These are phyloP conservation scores for Aphelinus atriplicis DNA, from an alignment of 1,140 invertebrate genomes.

Conservation along the genomic window DNA sequence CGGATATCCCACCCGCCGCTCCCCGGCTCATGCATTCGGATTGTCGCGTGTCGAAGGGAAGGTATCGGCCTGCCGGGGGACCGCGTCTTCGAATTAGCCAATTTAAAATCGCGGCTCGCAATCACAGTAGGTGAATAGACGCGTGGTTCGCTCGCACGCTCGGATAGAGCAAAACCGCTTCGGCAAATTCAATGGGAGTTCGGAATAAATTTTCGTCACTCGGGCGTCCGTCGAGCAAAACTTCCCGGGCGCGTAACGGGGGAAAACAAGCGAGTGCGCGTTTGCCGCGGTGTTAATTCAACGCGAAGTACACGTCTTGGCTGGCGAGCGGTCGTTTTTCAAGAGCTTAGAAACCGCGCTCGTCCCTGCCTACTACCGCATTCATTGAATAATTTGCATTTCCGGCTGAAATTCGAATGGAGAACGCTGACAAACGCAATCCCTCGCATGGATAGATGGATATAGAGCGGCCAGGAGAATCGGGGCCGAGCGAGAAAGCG, in stretches of 20 bases:
- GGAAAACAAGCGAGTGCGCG: background rate
- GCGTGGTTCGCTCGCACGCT: no score
- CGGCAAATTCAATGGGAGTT: no score
- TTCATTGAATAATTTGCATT: conserved; percentile 44
- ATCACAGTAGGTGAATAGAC: no score
- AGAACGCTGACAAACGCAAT: background rate
- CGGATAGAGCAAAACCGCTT: no score
- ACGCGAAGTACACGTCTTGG: conserved; percentile 16
- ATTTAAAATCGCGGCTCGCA: no score
- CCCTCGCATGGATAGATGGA: background rate
- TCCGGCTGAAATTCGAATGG: conserved; percentile 33
- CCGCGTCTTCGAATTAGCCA: no score
- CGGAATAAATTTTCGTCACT: no score
- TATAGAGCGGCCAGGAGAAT: conserved; percentile 10
- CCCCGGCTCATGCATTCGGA: no score
- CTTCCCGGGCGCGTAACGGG: background rate
- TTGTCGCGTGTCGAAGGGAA: no score
- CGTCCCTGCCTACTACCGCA: conserved; percentile 27
- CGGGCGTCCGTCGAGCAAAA: no score
- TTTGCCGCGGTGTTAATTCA: conserved; percentile 25
- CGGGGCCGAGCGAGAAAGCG: background rate
- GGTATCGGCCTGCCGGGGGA: no score
- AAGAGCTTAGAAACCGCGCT: conserved; percentile 25
- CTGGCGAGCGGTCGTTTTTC: conserved; percentile 35
- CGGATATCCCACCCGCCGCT: no score